phyloP scores from a whole-genome alignment of 2,113 vertebrate genomes.

The Leptodactylus fuscus region DNA sequence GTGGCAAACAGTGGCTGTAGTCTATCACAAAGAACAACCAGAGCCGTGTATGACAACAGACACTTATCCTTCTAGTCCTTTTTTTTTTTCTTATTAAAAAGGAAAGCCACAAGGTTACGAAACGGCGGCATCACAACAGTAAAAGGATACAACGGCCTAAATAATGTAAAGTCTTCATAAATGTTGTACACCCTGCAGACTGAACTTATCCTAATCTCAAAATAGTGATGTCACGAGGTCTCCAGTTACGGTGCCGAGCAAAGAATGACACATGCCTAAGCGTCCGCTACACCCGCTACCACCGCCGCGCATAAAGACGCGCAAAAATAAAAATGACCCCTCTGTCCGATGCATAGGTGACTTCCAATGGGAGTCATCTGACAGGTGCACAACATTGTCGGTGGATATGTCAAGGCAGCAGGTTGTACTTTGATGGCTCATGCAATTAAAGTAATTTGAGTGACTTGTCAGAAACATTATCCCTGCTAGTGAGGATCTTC shows the following conservation, averaged over 20 bases:
- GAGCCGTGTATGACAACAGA: slow-evolving; percentile 42
- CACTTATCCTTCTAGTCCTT: slow-evolving; percentile 48
- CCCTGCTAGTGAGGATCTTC: slow-evolving; percentile 63
- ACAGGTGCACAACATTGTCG: not conserved
- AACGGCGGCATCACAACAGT: slow-evolving; percentile 74
- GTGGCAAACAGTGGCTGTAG: slow-evolving; percentile 12
- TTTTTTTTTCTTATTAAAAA: slow-evolving; percentile 74
- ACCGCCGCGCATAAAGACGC: not conserved
- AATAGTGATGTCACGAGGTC: slow-evolving; percentile 83
- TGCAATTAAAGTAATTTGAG: slow-evolving; percentile 69
- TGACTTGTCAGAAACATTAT: slow-evolving; percentile 70
- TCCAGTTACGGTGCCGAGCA: slow-evolving; percentile 82
- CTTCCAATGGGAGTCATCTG: not conserved
- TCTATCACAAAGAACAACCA: slow-evolving; percentile 7
- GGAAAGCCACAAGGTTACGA: slow-evolving; percentile 73
- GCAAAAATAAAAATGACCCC: not conserved
- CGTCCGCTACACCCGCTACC: not conserved
- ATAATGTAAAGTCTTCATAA: slow-evolving; percentile 90
- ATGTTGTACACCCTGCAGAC: slow-evolving; percentile 86
- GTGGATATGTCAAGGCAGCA: slow-evolving; percentile 20
- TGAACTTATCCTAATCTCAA: slow-evolving; percentile 85
- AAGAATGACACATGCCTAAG: slow-evolving; percentile 75
- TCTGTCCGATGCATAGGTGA: not conserved
- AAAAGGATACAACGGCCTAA: slow-evolving; percentile 86
- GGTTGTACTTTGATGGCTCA: slow-evolving; percentile 54